phyloP scores from a whole-genome alignment of 1,140 invertebrate species.

The Caenorhabditis latens region DNA sequence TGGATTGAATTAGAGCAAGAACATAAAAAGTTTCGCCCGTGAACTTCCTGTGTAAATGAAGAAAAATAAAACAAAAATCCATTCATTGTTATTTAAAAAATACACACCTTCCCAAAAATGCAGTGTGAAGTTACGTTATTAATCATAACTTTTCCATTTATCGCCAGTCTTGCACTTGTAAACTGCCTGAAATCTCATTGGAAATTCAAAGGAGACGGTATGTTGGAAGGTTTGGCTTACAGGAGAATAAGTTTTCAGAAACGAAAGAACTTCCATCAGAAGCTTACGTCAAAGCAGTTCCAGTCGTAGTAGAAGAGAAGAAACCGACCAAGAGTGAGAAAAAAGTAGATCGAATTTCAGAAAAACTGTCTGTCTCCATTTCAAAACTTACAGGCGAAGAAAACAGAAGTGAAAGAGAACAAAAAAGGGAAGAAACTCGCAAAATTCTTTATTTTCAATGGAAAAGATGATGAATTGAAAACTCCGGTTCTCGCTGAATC shows the following conservation, averaged over 20 bases:
- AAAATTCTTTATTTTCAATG: conserved; percentile 41
- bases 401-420: background rate
- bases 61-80: no score
- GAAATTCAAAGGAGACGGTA: conserved; percentile 38
- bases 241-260: background rate
- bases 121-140: background rate
- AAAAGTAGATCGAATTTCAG: background rate
- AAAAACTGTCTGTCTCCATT: background rate
- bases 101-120: background rate
- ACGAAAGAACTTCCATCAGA: background rate
- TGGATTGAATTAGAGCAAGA: no score
- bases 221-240: background rate
- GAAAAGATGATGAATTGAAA: conserved; percentile 26
- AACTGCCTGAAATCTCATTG: conserved; percentile 12
- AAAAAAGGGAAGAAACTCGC: conserved; percentile 22
- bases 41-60: no score
- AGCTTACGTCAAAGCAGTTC: background rate
- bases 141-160: conserved; percentile 39
- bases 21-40: no score
- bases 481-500: background rate
- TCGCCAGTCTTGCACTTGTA: conserved; percentile 25
- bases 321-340: conserved; percentile 16
- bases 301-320: background rate
- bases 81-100: no score
- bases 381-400: background rate